phyloP scores from a whole-genome alignment of 30 jellyfish, hydroid and myxozoan genomes.

The Aurelia aurita region DNA sequence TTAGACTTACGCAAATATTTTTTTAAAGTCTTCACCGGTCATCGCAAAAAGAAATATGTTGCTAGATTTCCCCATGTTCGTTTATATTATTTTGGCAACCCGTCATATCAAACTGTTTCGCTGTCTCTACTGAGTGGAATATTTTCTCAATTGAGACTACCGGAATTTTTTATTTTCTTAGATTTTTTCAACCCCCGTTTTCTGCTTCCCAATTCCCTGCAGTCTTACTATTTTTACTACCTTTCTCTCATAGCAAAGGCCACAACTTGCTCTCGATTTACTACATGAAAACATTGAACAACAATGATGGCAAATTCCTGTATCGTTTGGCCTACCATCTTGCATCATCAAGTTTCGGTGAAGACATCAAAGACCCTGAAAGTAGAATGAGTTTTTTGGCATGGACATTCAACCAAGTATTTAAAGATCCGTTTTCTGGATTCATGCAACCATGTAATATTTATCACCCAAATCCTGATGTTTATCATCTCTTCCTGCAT shows the following conservation, averaged over 20 bases:
- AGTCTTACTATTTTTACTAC: neutral
- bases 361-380: conserved; percentile 62
- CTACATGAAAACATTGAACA: conserved; percentile 64
- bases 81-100: too few relatives aligned
- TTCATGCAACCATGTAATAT: conserved; percentile 54
- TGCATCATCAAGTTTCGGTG: conserved; percentile 73
- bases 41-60: too few relatives aligned
- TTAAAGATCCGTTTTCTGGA: conserved; percentile 40
- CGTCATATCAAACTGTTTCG: too few relatives aligned
- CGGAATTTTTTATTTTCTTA: too few relatives aligned
- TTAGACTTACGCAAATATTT: too few relatives aligned
- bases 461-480: conserved; percentile 27
- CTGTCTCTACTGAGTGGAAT: too few relatives aligned
- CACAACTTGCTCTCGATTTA: conserved; percentile 61
- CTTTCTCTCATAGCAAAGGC: conserved; percentile 50
- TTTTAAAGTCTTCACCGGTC: too few relatives aligned
- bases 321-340: conserved; percentile 66
- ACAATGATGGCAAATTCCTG: conserved; percentile 25
- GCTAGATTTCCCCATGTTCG: too few relatives aligned
- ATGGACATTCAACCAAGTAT: conserved; percentile 70
- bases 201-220: neutral
- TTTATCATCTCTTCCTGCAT: conserved; percentile 73
- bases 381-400: conserved; percentile 50
- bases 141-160: too few relatives aligned
- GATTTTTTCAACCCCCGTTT: too few relatives aligned